Evolutionary conservation across 23 tunicate species (phyloP).

Genomic region (Trididemnum clinides): DNA sequence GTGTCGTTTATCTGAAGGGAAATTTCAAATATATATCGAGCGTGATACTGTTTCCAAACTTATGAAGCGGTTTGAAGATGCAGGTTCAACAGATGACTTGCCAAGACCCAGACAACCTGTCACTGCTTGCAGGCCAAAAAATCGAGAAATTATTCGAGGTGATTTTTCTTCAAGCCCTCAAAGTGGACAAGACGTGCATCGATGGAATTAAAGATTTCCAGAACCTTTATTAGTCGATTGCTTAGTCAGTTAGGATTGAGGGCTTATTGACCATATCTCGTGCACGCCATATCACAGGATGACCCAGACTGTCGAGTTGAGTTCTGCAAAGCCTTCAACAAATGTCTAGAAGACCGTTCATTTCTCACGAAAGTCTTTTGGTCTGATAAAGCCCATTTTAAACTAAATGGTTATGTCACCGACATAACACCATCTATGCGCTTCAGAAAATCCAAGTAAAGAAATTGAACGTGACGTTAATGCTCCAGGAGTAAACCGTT

Average conservation of each 20-base stretch:
- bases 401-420: not conserved
- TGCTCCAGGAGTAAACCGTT: not conserved
- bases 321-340: not conserved
- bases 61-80: slow-evolving; percentile 3
- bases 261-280: not conserved
- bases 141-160: slow-evolving; percentile 5
- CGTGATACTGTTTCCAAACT: slow-evolving; percentile 20
- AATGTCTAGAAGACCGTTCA: not conserved
- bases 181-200: not conserved
- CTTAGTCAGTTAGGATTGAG: not conserved
- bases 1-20: slow-evolving; percentile 3
- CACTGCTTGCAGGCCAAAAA: slow-evolving; percentile 19
- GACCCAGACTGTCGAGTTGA: not conserved
- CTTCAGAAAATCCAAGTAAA: not conserved
- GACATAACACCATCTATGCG: not conserved
- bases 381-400: not conserved
- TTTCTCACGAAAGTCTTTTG: not conserved
- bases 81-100: slow-evolving; percentile 18
- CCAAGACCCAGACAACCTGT: slow-evolving; percentile 12
- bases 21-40: slow-evolving; percentile 3
- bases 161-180: not conserved
- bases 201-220: not conserved
- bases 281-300: not conserved
- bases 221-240: not conserved
- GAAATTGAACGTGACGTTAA: not conserved